Base-by-base conservation (phyloP, 1,140 invertebrate species). In the Nymphalis io region DNA sequence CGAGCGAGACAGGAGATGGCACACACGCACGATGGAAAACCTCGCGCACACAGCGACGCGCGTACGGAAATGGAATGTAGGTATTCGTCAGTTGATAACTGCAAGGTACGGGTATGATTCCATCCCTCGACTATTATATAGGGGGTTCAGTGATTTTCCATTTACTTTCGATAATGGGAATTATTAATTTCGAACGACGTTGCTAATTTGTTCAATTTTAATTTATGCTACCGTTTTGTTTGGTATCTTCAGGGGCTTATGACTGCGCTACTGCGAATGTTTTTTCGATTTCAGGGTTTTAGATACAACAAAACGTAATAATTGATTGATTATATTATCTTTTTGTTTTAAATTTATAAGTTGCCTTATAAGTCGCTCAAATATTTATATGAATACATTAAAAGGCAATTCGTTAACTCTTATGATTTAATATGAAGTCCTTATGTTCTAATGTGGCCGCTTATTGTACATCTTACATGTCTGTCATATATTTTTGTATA, bases 1-100 rank as follows among this genome's bases (percentile, higher is more conserved):
- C 20, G 73, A 76, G 71, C 12, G 73, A 64, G 72, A 72, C 51
- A 60, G 72, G 40, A 48, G 61, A 44, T 46, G 18, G 68, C 79
- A 80, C 81, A 84, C 83, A 63, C 1, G 20, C 18, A 51, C 42
- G 75, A 4, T 71, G 72, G 74, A 73, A 75, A 76, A 76, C 71
- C 73, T 68, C 60, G 60, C 71, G 48, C 78, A 78, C 72, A 72
- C 65, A 70, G 11, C n/a, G 38, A n/a, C 20, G 23, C 46, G 62
- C 69, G 78, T 73, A 67, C 74, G 76, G 79, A 83, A 83, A 80
- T 75, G 78, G 77, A 76, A 81, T 78, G 80, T 85, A 85, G 75
- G 80, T 88, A 85, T 81, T 74, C 72, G 78, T 67, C 71, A 76
- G 55, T 79, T 81, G 80, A 84, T 87, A 88, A 83, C 78, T 79